These are phyloP conservation scores for Yoshiicerus persimilis DNA, from an alignment of 1,140 invertebrate genomes.

Conservation along the genomic window DNA sequence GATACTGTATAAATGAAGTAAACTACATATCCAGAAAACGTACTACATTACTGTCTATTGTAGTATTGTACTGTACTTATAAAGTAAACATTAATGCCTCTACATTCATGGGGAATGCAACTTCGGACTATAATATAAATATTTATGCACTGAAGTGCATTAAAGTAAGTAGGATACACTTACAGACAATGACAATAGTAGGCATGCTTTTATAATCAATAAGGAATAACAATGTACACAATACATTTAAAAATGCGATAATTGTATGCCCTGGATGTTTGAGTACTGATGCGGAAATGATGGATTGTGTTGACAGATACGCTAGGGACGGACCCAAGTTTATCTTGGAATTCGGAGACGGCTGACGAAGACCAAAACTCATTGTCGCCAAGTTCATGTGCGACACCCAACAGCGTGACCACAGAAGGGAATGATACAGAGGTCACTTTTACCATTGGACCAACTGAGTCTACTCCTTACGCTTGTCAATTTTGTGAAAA, in stretches of 20 bases:
- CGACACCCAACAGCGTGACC: constrained; percentile 55
- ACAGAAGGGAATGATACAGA: constrained; percentile 62
- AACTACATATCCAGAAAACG: too few relatives aligned
- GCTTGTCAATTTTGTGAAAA: constrained; percentile 88
- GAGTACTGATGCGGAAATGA: constrained; percentile 37
- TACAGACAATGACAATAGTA: background rate
- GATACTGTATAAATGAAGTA: background rate
- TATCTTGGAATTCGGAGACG: constrained; percentile 65
- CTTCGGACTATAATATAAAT: too few relatives aligned
- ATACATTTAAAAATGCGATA: background rate
- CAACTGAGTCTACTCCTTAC: constrained; percentile 76
- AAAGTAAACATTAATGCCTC: too few relatives aligned
- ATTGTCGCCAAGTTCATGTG: constrained; percentile 58
- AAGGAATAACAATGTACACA: background rate
- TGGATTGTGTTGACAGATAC: constrained; percentile 59
- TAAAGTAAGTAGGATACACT: background rate
- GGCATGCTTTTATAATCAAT: too few relatives aligned
- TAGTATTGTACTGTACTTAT: too few relatives aligned
- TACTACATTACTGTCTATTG: too few relatives aligned
- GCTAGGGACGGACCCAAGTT: constrained; percentile 66
- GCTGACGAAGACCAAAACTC: constrained; percentile 61
- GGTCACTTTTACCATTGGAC: constrained; percentile 66
- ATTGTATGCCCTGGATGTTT: background rate
- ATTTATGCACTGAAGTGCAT: too few relatives aligned
- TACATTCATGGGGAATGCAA: too few relatives aligned